Evolutionary conservation across 1,140 invertebrate species (phyloP), one percentile per base, ranked within the genome.

Genomic region (Atta colombica): DNA sequence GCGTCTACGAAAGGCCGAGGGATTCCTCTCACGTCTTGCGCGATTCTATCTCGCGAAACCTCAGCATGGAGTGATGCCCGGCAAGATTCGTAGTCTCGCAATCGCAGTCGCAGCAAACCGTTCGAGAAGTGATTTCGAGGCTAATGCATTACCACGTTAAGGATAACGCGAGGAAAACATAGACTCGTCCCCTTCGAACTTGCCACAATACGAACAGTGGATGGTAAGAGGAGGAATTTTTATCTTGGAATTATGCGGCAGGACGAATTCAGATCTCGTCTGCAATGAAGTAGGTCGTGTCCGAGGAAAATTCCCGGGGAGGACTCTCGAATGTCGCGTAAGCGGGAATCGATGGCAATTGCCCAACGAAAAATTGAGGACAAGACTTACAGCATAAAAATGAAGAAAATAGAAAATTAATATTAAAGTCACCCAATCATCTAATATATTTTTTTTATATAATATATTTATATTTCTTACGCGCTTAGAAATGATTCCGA

Each of bases 1-100:
- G 45, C 84, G 84, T 58, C 39, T 71, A 35, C 77, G 55, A 86
- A 71, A 89, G 88, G 72, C 65, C 77, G 77, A 74, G 61, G 25
- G 68, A 87, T 89, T 90, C 86, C 58, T 80, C 88, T 90, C 88
- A 89, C 85, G 78, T 89, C 51, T 60, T 28, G 51, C 86, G 31
- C 63, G 88, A 90, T 89, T 90, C 87, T 88, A 90, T 90, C 89
- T 80, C 28, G n/a, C 39, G 28, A n/a, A 68, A 80, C 45, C 61
- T 16, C 55, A 21, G 71, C 77, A 35, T 61, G 35, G 28, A 45
- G 75, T 65, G 84, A 80, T 86, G 66, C 87, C 49, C 66, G 58
- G n/a, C 74, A 51, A 58, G 84, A 82, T 87, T 87, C 71, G 31
- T 18, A 68, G 39, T 80, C 63, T 80, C 49, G 77, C 65, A 80